Evolutionary conservation across 2,797 vertebrate species (phyloP), one percentile per base, ranked within the genome.

Genomic region (Anguilla megastoma): DNA sequence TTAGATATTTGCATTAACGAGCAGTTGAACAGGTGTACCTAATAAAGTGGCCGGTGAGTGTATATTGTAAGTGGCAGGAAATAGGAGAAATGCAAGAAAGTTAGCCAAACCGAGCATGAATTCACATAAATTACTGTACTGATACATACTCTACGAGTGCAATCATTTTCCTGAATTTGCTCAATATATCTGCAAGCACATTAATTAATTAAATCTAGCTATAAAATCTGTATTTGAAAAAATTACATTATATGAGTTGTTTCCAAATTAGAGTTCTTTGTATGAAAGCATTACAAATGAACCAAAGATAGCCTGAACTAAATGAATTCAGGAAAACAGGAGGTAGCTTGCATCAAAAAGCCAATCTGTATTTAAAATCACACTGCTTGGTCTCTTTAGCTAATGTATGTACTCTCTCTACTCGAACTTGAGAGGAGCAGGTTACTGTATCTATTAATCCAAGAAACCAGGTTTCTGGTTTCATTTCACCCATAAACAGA

Each of bases 401-500:
- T 58, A 9, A 41, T 10, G 52, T 27, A 50, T 1, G n/a, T n/a
- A 41, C 56, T 27, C 86, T 83, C 10, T 56, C 58, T 50, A 27
- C 86, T 84, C n/a, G 30, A n/a, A 84, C 58, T 14, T 9, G 10
- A 87, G 60, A 69, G 30, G 66, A 14, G 21, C 45, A 69, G 0
- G 63, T 21, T 7, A 66, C 24, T 66, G 63, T 66, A 33, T 41
- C 63, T 1, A 48, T 50, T 83, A 83, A 52, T n/a, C 50, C 10
- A 12, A 54, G 9, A 63, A 16, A 3, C 45, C 56, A 16, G 27
- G 18, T 16, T 56, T 30, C 52, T 45, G 86, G 41, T 48, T 83
- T 84, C 41, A 84, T 24, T 84, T 48, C 80, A 87, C 16, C 56
- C 80, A 87, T n/a, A 66, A 66, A 52, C 16, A n/a, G 58, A 85